phyloP scores from a whole-genome alignment of 2,888 invertebrate species.

The Gastracanthus pulcherrimus region DNA sequence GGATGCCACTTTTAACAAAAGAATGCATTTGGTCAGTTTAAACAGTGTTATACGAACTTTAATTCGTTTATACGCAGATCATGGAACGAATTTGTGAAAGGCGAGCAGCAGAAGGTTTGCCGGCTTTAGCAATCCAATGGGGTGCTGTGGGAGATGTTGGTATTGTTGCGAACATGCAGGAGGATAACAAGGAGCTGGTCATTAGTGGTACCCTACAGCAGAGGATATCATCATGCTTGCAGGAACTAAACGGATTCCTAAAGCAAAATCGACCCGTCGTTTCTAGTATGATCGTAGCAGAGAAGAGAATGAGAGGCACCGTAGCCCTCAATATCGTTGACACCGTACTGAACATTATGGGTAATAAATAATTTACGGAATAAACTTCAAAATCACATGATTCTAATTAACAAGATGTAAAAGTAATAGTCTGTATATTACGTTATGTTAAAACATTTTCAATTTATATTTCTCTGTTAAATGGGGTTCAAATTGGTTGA shows the following conservation, averaged over 20 bases:
- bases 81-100: slow-evolving; percentile 82
- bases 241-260: slow-evolving; percentile 86
- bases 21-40: too few relatives aligned
- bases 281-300: slow-evolving; percentile 92
- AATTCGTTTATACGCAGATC: slow-evolving; percentile 29
- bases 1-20: too few relatives aligned
- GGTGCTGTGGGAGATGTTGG: slow-evolving; percentile 86
- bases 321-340: slow-evolving; percentile 85
- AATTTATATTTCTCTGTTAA: too few relatives aligned
- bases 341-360: slow-evolving; percentile 83
- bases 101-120: slow-evolving; percentile 77
- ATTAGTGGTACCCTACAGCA: slow-evolving; percentile 92
- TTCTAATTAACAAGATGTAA: too few relatives aligned
- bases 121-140: slow-evolving; percentile 82
- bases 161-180: slow-evolving; percentile 87
- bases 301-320: slow-evolving; percentile 83
- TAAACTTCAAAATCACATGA: too few relatives aligned
- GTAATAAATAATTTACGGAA: slow-evolving; percentile 64
- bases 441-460: too few relatives aligned
- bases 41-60: too few relatives aligned
- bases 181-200: slow-evolving; percentile 84
- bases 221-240: slow-evolving; percentile 89
- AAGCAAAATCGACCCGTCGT: slow-evolving; percentile 83
- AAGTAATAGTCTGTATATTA: too few relatives aligned
- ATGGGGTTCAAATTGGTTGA: too few relatives aligned